phyloP scores from a whole-genome alignment of 2,113 vertebrate genomes.

The Crocuta crocuta region DNA sequence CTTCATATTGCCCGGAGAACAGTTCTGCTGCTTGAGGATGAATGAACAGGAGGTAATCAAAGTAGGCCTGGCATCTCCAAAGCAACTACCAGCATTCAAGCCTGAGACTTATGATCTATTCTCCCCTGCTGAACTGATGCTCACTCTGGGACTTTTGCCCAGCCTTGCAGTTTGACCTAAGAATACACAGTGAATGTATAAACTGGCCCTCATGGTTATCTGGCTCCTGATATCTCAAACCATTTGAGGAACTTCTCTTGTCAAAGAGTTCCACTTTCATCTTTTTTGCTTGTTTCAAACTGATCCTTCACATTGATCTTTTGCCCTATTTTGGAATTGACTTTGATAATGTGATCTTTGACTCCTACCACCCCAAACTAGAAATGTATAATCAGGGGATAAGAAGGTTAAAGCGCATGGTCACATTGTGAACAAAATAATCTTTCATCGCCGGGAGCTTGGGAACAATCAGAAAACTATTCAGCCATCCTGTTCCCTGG shows the following conservation, averaged over 20 bases:
- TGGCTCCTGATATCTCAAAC: background rate
- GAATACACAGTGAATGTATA: background rate
- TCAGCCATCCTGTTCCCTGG: background rate
- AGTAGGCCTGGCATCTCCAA: background rate
- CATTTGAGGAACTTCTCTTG: background rate
- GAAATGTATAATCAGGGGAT: background rate
- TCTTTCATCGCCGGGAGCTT: background rate
- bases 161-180: background rate
- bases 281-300: background rate
- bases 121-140: background rate
- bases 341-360: background rate
- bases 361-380: background rate
- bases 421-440: background rate
- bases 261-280: background rate
- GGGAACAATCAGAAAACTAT: background rate
- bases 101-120: background rate
- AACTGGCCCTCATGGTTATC: background rate
- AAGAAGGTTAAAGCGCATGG: background rate
- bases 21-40: background rate
- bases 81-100: background rate
- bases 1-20: background rate
- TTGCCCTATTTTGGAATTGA: constrained; percentile 12
- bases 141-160: background rate
- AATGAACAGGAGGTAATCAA: background rate
- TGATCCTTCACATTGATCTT: background rate